Base-by-base conservation (phyloP, 2,113 vertebrate species). In the Monopterus albus region DNA sequence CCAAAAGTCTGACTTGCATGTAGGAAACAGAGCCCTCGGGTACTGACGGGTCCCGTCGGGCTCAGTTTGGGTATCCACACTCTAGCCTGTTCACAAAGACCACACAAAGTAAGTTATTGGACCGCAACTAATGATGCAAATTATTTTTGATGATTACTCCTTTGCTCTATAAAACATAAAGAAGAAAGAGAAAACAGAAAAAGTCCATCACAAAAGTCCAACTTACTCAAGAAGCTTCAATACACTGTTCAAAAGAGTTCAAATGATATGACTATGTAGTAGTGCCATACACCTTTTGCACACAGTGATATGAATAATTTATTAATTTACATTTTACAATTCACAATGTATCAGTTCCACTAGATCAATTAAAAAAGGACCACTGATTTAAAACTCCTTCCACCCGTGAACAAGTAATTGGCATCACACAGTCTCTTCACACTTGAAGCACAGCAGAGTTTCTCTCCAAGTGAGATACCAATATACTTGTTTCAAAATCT, bases 221-320 rank as follows among this genome's bases (percentile, higher is more conserved):
- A 33, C 14, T 7, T 25, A 29, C 13, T 35, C 35, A 23, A 29
- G 12, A 57, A 35, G 3, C 7, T n/a, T 28, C 11, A 9, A 31
- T 25, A 26, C 20, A 42, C 40, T 15, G n/a, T n/a, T 36, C 1
- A 21, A 15, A n/a, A 66, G 40, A 53, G 17, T 47, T 53, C 7
- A 64, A 33, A 17, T 66, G 0, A 43, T 79, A 63, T 39, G 11
- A 75, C 35, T 50, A 61, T 63, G 33, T 68, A 75, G 5, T 67
- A 65, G 77, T 79, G 82, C 77, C 70, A 88, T 67, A 87, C 67
- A 70, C 45, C 47, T 67, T 76, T 64, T 77, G 46, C 68, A 89
- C 82, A 87, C 84, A 79, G 18, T 68, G 81, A 91, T 87, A 92
- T 89, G 84, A 94, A 93, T 92, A 94, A 93, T 92, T 93, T 93